Evolutionary conservation across 2,113 vertebrate genomes (phyloP), one percentile per base, ranked within the genome.

Genomic region (Anolis carolinensis): DNA sequence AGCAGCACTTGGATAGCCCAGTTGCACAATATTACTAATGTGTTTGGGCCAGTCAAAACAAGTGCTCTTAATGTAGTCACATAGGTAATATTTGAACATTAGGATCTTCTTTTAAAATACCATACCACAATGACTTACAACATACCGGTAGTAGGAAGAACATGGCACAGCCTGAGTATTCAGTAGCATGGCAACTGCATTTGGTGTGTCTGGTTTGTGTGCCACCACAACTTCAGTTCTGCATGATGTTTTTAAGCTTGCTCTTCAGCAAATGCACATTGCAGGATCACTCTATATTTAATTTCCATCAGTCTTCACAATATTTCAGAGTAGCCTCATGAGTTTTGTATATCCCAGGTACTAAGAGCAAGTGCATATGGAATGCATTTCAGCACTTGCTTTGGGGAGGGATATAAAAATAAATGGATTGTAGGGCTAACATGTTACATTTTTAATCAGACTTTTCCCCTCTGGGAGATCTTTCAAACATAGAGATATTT

Each of bases 391-490:
- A 93, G 81, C n/a, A 71, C 85, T 79, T 92, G 89, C 86, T 86
- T 91, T 44, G 27, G 62, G 11, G 74, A 88, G 55, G 88, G 84
- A 34, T 91, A 90, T 87, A 91, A 95, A 94, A 94, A 93, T 93
- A 94, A 93, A 88, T 78, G 39, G 89, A 83, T 92, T 90, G 79
- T 80, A 93, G 90, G 90, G 86, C 90, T 88, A 90, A 92, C 90
- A 77, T 82, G 89, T 94, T 94, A 83, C 81, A 92, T 94, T 93
- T 95, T 92, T 94, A 94, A 93, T 91, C 82, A 83, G 21, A 39
- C 20, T 36, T 14, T 84, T 52, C 34, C 74, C 90, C 85, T 68
- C 30, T 0, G 77, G 91, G 89, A 92, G 39, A 75, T 85, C 84
- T 92, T 44, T 92, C 85, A 92, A 91, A 73, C 48, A 81, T 14